A percentile compares a stretch with the other conserved stretches of the same genome.
These are phyloP conservation scores for Eupithecia dodoneata DNA, from an alignment of 2,888 invertebrate genomes.

Conservation along the genomic window DNA sequence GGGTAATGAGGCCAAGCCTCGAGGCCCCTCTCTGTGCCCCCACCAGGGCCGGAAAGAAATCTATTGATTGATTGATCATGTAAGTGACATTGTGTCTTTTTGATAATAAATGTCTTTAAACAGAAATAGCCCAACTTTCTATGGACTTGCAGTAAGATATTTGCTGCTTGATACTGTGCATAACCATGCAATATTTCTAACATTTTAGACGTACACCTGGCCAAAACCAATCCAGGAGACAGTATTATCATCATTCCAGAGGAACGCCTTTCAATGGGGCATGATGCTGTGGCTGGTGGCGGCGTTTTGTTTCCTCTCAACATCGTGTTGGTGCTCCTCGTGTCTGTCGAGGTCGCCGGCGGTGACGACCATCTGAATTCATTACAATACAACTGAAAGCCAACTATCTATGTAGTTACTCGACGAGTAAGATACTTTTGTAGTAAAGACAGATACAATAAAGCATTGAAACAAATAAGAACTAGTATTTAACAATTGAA, in stretches of 20 bases:
- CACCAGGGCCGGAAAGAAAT: too few relatives aligned
- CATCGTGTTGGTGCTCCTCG: slow-evolving; percentile 86
- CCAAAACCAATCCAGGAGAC: slow-evolving; percentile 66
- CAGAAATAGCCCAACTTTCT: neutral
- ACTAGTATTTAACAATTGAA: neutral
- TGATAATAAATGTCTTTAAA: too few relatives aligned
- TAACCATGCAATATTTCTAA: slow-evolving; percentile 16
- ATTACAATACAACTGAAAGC: neutral
- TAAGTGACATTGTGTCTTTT: too few relatives aligned
- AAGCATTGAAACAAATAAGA: neutral
- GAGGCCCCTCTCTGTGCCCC: too few relatives aligned
- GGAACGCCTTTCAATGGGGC: slow-evolving; percentile 82
- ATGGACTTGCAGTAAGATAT: neutral
- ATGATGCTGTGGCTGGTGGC: slow-evolving; percentile 87
- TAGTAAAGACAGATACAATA: neutral
- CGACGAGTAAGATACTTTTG: neutral
- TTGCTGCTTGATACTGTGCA: too few relatives aligned
- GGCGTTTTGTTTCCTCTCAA: slow-evolving; percentile 84
- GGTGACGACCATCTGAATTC: slow-evolving; percentile 36
- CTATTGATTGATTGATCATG: too few relatives aligned
- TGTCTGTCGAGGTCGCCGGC: slow-evolving; percentile 80
- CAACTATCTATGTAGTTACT: neutral
- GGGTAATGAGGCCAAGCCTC: too few relatives aligned
- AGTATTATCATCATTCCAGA: slow-evolving; percentile 75
- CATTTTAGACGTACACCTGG: slow-evolving; percentile 62